Percentiles rank a stretch among this genome's conserved stretches.
phyloP scores from a whole-genome alignment of 2,113 vertebrate species.

The Lagopus leucura region DNA sequence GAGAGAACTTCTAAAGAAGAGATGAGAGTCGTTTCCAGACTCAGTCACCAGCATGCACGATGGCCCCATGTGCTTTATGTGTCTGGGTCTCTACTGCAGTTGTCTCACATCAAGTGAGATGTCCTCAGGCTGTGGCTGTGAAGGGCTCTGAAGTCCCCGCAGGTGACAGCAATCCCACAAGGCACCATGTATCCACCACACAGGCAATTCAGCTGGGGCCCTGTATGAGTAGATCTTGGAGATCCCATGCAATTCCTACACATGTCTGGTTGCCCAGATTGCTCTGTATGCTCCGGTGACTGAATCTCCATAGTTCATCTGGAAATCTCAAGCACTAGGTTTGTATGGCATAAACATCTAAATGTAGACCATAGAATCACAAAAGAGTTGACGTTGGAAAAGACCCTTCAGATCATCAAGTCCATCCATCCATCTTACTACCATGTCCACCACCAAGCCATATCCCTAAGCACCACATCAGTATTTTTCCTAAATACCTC shows the following conservation, averaged over 20 bases:
- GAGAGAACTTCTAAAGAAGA: background rate
- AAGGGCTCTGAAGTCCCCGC: background rate
- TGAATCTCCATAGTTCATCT: fast-evolving
- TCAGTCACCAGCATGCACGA: background rate
- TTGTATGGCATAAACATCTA: background rate
- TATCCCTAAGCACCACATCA: no score
- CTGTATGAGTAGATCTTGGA: background rate
- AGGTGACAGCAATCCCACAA: background rate
- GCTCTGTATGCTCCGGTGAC: background rate
- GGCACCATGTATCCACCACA: fast-evolving
- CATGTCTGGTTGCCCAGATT: fast-evolving
- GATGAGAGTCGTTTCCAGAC: background rate
- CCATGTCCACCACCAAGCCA: no score
- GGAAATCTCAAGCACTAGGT: background rate
- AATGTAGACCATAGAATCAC: background rate
- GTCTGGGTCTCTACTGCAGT: background rate
- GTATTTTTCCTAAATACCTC: no score
- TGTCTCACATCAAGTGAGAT: background rate
- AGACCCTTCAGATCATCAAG: no score
- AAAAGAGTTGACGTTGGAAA: no score
- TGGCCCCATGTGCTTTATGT: fast-evolving
- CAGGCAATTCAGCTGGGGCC: background rate
- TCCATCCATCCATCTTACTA: no score
- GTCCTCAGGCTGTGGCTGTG: background rate
- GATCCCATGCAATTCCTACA: background rate